Conservation (phyloP, 1,140 invertebrate species). For the Drosophila sproati region DNA sequence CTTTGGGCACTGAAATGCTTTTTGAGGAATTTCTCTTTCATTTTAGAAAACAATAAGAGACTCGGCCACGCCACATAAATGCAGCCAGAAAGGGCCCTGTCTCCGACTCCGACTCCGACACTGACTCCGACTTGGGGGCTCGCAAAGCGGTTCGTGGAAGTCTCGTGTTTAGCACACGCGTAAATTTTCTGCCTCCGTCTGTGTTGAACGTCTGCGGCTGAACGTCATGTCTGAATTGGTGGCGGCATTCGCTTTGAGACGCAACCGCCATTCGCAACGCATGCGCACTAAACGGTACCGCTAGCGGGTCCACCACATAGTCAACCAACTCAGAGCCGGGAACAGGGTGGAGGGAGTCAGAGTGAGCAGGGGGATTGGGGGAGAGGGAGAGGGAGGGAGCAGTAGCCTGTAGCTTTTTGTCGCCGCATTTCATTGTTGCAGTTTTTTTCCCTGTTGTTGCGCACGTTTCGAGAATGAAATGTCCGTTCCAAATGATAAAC, state of each 20-base stretch:
- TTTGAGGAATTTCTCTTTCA: conserved; percentile 71
- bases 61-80: conserved; percentile 68
- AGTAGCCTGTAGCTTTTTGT: conserved; percentile 61
- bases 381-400: not conserved
- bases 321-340: conserved; percentile 10
- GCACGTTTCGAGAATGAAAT: conserved; percentile 75
- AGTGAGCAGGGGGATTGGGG: not conserved
- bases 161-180: conserved; percentile 85
- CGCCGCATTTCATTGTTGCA: conserved; percentile 82
- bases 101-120: conserved; percentile 20
- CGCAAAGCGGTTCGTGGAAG: conserved; percentile 77
- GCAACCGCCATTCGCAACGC: conserved; percentile 80
- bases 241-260: conserved; percentile 81
- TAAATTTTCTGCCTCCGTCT: conserved; percentile 79
- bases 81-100: conserved; percentile 55
- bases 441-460: conserved; percentile 18
- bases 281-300: conserved; percentile 84
- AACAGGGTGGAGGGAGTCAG: not conserved
- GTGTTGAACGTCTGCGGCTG: conserved; percentile 9
- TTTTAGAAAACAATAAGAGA: conserved; percentile 74
- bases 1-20: conserved; percentile 64
- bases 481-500: conserved; percentile 74
- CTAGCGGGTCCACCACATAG: conserved; percentile 59
- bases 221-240: conserved; percentile 20
- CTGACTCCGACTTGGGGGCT: conserved; percentile 3